Base-by-base conservation (phyloP, 2,113 vertebrate genomes). In the Cyanoderma ruficeps region DNA sequence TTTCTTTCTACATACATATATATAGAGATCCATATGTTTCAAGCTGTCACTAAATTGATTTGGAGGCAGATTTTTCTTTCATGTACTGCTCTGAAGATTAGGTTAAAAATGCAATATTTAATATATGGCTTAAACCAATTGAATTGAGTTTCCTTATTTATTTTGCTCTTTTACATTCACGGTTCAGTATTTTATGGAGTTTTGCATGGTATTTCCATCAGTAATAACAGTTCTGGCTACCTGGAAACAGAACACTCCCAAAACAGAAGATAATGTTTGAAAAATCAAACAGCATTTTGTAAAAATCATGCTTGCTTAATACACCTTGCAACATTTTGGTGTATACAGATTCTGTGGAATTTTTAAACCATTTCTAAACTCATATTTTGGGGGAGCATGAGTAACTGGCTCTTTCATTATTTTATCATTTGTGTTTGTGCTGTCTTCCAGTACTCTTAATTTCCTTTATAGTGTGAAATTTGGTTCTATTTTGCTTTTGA, bases 161-260 rank as follows among this genome's bases (percentile, higher is more conserved):
- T 92, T 90, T 95, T 94, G 21, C 65, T 84, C 42, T 57, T 91
- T 93, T 64, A 46, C 57, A 65, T 83, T 91, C 50, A 59, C 75
- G 76, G 30, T 57, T 97, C 57, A 71, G 59, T 88, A 79, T 88
- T 95, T 94, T 87, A 59, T 89, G 49, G 55, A 82, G n/a, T 87
- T 92, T 67, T 93, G 83, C 86, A 92, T 96, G 83, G 31, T 82
- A 91, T 87, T 77, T 90, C 64, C 79, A 83, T 93, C 68, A 33
- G 67, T 49, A 76, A 70, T 46, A 89, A 75, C 41, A 81, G 55
- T 82, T 92, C 68, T 87, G 70, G 92, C 57, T 82, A 37, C 78
- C 47, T 77, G 80, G 60, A 89, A 50, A 89, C 41, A 75, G 57
- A 80, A 61, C 14, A 69, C 76, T 93, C 65, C 31, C 70, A 87